Evolutionary conservation across 2,888 invertebrate species (phyloP), one percentile per base, ranked within the genome.

Genomic region (Dusona sp.): DNA sequence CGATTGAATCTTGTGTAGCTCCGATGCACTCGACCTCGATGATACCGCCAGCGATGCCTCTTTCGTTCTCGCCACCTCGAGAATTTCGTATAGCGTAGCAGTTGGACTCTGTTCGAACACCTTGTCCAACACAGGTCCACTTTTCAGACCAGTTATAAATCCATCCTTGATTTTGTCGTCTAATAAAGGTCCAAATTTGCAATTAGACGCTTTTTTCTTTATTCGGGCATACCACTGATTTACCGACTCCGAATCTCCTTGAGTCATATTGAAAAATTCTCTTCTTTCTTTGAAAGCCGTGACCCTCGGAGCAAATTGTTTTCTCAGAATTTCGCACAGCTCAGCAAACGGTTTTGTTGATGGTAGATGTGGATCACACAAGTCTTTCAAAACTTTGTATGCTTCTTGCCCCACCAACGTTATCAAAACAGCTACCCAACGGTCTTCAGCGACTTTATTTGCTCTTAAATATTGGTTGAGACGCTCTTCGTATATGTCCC

Each of bases 151-250:
- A 0, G 89, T 89, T 1, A 88, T 86, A 73, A 90, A 91, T 74
- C 88, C 88, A 75, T 92, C 91, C 81, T 88, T 90, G 73, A 90
- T 88, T 88, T 82, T 86, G 83, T 89, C 82, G 3, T 89, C 87
- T 25, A 89, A 83, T 22, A 81, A 70, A 7, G 86, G 80, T 1
- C 88, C 89, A 61, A 89, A 90, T 65, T 88, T 87, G 22, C 90
- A 89, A 0, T 79, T 65, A 9, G 36, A 54, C 2, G 89, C 74
- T 45, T 88, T 70, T 88, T 85, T 90, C 90, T 92, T 91, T 88
- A 92, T 83, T 87, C 91, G 73, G 88, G 89, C 89, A 90, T 91
- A 90, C 89, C 89, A 89, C 0, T 88, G 65, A 13, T 85, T 77
- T 0, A 90, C 42, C 0, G 81, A 61, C 64, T 89, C 88, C 0